Base-by-base conservation (phyloP, 2,797 vertebrate genomes). In the Australoheros facetus region DNA sequence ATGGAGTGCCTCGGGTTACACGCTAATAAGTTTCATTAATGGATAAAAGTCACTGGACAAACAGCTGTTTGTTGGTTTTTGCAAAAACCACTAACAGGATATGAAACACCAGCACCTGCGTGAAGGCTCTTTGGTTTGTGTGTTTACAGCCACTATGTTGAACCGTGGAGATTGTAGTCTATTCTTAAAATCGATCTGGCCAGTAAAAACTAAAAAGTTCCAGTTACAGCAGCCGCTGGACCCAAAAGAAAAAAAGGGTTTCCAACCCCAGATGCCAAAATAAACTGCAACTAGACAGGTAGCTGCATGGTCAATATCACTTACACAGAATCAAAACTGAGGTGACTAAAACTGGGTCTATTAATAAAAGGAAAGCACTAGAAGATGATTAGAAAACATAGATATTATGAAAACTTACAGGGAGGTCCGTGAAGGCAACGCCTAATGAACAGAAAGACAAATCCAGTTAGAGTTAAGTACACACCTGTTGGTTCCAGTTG, bases 381-480 rank as follows among this genome's bases (percentile, higher is more conserved):
- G 11, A 48, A 11, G 9, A 45, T 48, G 42, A 51, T 48, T 26
- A 45, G 42, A 66, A 28, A 51, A 19, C 23, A 19, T 66, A 21
- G 17, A 7, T 55, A 4, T 19, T 23, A 11, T 19, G 7, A 56
- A 73, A 94, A 98, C 98, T 99, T 95, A 99, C 98, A 91, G 98
- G 98, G 90, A 99, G 97, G 93, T 99, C 98, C 94, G 98, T 99
- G 95, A 99, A 99, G 91, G 98, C 98, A 89, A 98, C 97, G 95
- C 98, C 98, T 99, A 17, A 14, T 34, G 66, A 17, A 56, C 6
- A 57, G 90, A 79, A 82, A 19, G 32, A 85, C 16, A 80, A 77
- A 21, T 51, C 48, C 2, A 56, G 28, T 75, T 64, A 14, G n/a
- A 48, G 28, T 69, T 32, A 8, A 28, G 3, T 71, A 2, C 42